Conservation (phyloP, 2,888 invertebrate genomes). For the Mylabris sibirica region DNA sequence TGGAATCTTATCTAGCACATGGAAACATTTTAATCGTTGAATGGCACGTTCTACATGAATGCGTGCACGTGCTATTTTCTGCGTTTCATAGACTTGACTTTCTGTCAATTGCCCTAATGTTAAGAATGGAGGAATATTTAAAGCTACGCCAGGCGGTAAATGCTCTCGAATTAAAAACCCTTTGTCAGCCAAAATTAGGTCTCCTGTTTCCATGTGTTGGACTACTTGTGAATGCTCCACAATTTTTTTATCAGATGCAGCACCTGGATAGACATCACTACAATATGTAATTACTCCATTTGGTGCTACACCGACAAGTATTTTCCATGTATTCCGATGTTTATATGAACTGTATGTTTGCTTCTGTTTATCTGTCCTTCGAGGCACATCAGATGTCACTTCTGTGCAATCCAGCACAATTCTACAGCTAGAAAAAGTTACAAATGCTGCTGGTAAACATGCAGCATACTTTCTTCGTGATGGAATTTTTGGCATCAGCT, state of each 20-base stretch:
- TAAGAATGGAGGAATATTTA: conserved; percentile 47
- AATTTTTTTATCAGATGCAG: conserved; percentile 43
- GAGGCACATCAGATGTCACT: too few species aligned
- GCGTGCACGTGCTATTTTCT: conserved; percentile 40
- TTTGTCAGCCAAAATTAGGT: conserved; percentile 45
- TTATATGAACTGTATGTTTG: conserved; percentile 41
- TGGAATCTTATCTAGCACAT: conserved; percentile 22
- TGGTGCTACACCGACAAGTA: conserved; percentile 44
- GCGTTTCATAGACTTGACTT: conserved; percentile 38
- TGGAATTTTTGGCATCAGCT: too few species aligned
- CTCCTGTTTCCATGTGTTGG: conserved; percentile 37
- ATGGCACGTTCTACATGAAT: conserved; percentile 45
- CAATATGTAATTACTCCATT: conserved; percentile 46
- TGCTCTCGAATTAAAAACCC: conserved; percentile 44
- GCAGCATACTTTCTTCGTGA: too few species aligned
- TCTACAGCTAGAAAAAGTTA: too few species aligned
- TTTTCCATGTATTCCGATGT: conserved; percentile 44
- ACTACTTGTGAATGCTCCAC: conserved; percentile 37
- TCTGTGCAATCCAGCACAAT: too few species aligned
- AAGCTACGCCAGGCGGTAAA: conserved; percentile 38
- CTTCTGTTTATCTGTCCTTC: conserved; percentile 34
- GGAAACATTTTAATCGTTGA: conserved; percentile 38
- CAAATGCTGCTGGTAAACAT: too few species aligned
- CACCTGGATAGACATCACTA: conserved; percentile 45
- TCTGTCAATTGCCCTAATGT: conserved; percentile 37